Evolutionary conservation across 2,888 invertebrate genomes (phyloP), one percentile per base, ranked within the genome.

Genomic region (Andrena camellia): DNA sequence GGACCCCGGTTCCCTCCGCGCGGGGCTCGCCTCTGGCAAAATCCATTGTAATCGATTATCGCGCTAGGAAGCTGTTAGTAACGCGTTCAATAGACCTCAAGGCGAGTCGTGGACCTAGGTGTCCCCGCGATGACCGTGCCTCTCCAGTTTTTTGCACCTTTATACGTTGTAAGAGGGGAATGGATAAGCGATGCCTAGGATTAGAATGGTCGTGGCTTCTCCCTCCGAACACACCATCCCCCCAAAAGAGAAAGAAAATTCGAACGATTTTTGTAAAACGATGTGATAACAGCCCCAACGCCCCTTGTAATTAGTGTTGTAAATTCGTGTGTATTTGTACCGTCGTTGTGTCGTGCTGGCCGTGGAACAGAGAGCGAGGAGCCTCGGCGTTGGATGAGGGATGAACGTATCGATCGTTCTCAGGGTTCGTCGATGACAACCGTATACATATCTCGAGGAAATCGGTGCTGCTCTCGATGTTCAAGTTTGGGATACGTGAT

Each of bases 101-200:
- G 77, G 75, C 62, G 86, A 67, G 76, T 76, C 82, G 75, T 54
- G 70, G 68, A 67, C 74, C 54, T 76, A 78, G 85, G 60, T 54
- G 83, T 78, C 62, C 60, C 76, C 70, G 68, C 60, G 85, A 83
- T 85, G 84, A 88, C 85, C 86, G 91, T 90, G 90, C 89, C 91
- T 91, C 86, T 87, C 84, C 84, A 85, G 60, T 79, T 88, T 91
- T 89, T 91, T 91, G 88, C 90, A 90, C 89, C 88, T 90, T 91
- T 91, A 86, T 91, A 89, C 86, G 76, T 63, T 69, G 71, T 63
- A 59, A 71, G 26, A 60, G 23, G 50, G n/a, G 20, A 50, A 26
- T 35, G 20, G 57, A 26, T 26, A 26, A 35, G 10, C 33, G 31
- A 59, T 29, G 10, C 20, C 31, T 42, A 59, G 54, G 63, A 54